Conservation (phyloP, 35 echinoderm and acorn worm species). For the Diadema setosum region DNA sequence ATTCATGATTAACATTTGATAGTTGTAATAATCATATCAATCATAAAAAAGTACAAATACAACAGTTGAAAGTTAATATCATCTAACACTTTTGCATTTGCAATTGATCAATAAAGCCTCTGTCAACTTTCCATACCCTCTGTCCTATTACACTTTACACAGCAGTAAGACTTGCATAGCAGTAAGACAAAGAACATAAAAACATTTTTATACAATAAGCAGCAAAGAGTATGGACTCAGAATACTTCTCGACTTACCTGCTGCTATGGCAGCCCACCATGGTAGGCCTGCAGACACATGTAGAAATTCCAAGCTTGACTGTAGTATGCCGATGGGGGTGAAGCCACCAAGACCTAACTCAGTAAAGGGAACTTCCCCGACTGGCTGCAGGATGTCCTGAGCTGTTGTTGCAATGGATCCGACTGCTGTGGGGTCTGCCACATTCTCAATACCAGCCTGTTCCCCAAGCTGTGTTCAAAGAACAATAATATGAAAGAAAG, state of each 20-base stretch:
- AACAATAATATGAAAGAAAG: neutral
- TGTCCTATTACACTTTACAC: too few relatives aligned
- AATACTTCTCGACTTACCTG: constrained; percentile 52
- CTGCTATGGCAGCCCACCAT: constrained; percentile 88
- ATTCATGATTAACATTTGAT: too few relatives aligned
- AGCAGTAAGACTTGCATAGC: too few relatives aligned
- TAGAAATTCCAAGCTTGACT: constrained; percentile 66
- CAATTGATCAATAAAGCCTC: too few relatives aligned
- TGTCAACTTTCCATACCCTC: too few relatives aligned
- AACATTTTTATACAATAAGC: too few relatives aligned
- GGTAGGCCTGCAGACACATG: constrained; percentile 85
- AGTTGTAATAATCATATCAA: too few relatives aligned
- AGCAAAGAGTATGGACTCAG: too few relatives aligned
- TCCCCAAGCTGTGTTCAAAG: neutral
- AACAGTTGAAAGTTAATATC: too few relatives aligned
- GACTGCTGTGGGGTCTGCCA: neutral
- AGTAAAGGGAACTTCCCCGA: constrained; percentile 79
- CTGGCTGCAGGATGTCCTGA: constrained; percentile 76
- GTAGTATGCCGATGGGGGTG: constrained; percentile 75
- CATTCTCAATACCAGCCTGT: neutral
- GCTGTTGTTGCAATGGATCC: constrained; percentile 47
- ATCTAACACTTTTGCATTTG: too few relatives aligned
- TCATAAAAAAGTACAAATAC: too few relatives aligned
- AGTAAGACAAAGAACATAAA: too few relatives aligned
- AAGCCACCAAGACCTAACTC: constrained; percentile 85